These are phyloP conservation scores for Triplophysa yarkandensis DNA, from an alignment of 2,797 vertebrate genomes.

Conservation along the genomic window DNA sequence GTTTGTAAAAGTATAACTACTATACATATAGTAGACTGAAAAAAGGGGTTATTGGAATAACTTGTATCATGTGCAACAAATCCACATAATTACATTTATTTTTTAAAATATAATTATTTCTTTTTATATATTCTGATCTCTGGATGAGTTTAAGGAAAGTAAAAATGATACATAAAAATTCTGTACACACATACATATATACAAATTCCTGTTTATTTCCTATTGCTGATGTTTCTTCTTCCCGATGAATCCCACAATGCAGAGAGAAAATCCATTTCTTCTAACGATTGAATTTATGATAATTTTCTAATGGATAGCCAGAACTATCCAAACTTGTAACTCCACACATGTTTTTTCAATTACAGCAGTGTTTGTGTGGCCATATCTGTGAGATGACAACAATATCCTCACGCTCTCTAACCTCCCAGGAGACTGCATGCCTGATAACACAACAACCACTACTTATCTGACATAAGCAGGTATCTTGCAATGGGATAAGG, in stretches of 20 bases:
- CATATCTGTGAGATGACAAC: not conserved
- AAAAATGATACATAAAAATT: too few species aligned
- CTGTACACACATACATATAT: too few species aligned
- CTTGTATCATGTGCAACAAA: too few species aligned
- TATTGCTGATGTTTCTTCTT: not conserved
- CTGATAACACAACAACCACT: not conserved
- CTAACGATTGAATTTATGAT: slow-evolving; percentile 10
- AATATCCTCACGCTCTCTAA: not conserved
- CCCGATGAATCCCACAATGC: not conserved
- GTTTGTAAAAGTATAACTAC: too few species aligned
- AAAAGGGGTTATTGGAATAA: too few species aligned
- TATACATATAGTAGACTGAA: too few species aligned
- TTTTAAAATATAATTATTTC: too few species aligned
- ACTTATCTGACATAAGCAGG: not conserved
- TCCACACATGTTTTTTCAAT: not conserved
- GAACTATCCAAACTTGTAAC: not conserved
- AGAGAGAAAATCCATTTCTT: not conserved
- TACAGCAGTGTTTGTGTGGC: not conserved
- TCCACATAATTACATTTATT: too few species aligned
- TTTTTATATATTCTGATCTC: too few species aligned
- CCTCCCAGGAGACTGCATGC: not conserved
- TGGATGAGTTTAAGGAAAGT: too few species aligned
- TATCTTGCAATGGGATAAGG: not conserved
- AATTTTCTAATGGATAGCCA: slow-evolving; percentile 4
- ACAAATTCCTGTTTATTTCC: not conserved